A percentile compares a stretch with the other conserved stretches of the same genome.
phyloP scores from a whole-genome alignment of 2,113 vertebrate species.

The Gobio gobio region DNA sequence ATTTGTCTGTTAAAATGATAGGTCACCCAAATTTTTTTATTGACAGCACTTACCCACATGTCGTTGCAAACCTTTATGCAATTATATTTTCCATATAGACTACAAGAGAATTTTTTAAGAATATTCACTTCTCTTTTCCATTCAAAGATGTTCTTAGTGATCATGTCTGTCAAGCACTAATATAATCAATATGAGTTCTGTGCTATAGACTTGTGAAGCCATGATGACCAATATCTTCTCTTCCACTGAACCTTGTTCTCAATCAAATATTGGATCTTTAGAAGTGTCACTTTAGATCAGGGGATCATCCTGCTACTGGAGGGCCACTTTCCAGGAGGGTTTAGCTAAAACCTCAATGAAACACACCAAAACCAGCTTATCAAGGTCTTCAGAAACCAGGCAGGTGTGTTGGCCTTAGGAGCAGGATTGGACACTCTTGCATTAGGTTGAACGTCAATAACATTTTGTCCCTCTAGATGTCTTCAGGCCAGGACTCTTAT shows the following conservation, averaged over 20 bases:
- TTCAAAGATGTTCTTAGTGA: background rate
- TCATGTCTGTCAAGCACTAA: background rate
- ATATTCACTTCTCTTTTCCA: background rate
- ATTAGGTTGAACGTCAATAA: background rate
- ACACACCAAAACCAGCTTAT: too few relatives aligned
- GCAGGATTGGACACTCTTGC: too few relatives aligned
- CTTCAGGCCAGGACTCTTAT: too few relatives aligned
- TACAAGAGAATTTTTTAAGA: background rate
- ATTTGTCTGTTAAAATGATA: background rate
- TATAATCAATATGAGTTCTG: background rate
- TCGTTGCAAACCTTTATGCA: background rate
- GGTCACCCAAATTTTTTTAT: too few relatives aligned
- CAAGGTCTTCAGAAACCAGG: too few relatives aligned
- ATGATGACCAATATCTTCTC: background rate
- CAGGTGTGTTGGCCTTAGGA: too few relatives aligned
- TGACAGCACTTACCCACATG: background rate
- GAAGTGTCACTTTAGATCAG: background rate
- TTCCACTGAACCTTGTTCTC: background rate
- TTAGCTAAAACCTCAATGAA: too few relatives aligned
- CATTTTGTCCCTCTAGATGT: background rate
- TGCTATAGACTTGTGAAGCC: background rate
- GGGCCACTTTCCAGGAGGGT: too few relatives aligned
- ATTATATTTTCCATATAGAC: background rate
- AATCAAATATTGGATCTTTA: background rate
- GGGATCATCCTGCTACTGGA: too few relatives aligned